A percentile compares a stretch with the other conserved stretches of the same genome.
Evolutionary conservation across 2,113 vertebrate species (phyloP).

Genomic region (Myxocyprinus asiaticus): DNA sequence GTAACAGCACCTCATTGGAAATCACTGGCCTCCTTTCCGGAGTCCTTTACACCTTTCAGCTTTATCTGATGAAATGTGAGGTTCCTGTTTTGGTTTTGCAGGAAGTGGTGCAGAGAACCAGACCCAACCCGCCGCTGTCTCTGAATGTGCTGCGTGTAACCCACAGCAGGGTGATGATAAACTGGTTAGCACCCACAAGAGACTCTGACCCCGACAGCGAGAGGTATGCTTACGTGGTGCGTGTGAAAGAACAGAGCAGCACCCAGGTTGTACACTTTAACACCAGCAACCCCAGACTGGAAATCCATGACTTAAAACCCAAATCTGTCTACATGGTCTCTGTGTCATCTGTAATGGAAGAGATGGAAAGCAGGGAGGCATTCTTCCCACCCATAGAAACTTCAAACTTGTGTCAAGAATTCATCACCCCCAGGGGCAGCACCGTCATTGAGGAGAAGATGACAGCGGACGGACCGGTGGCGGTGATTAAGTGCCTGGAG

Average conservation of each 20-base stretch:
- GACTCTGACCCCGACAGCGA: slow-evolving; percentile 31
- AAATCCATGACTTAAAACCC: slow-evolving; percentile 13
- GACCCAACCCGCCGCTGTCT: background rate
- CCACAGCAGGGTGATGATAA: slow-evolving; percentile 7
- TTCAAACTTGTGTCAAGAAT: slow-evolving; percentile 11
- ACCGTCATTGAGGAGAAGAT: slow-evolving; percentile 37
- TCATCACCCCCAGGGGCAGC: slow-evolving; percentile 3
- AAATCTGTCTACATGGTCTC: background rate
- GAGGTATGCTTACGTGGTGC: slow-evolving; percentile 3
- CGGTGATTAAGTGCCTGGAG: slow-evolving; percentile 28
- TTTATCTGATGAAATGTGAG: slow-evolving; percentile 5
- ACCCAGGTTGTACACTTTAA: background rate
- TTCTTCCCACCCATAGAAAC: background rate
- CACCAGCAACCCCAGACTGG: background rate
- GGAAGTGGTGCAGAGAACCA: background rate
- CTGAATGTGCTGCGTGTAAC: slow-evolving; percentile 1
- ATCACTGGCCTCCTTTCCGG: slow-evolving; percentile 33
- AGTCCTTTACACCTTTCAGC: slow-evolving; percentile 31
- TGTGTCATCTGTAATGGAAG: slow-evolving; percentile 25
- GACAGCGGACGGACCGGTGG: slow-evolving; percentile 21
- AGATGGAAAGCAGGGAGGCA: slow-evolving; percentile 8
- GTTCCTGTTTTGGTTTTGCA: background rate
- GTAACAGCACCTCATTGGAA: background rate
- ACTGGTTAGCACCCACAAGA: background rate
- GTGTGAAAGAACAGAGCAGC: background rate